Base-by-base conservation (phyloP, 2,113 vertebrate genomes). In the Salvelinus sp. region DNA sequence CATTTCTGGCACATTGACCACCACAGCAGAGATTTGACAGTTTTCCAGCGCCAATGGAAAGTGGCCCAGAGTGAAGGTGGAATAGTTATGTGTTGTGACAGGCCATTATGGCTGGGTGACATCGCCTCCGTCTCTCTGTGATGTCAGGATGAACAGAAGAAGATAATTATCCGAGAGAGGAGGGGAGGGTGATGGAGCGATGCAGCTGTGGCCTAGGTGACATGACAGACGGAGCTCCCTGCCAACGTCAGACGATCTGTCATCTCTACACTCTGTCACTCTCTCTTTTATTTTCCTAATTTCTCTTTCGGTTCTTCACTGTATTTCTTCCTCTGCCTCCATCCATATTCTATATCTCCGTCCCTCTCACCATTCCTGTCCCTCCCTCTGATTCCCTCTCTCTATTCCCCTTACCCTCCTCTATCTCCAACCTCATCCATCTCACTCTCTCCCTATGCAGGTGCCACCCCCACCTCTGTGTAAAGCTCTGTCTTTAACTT, bases 111-210 rank as follows among this genome's bases (percentile, higher is more conserved):
- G 30, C 70, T 74, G 65, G 28, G 75, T 10, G 77, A 72, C 80
- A 66, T 54, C 3, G 3, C 66, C 70, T 16, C 73, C 73, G 16
- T 82, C 63, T 80, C 81, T 78, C 83, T 85, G 69, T 77, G 74
- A 69, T 79, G 81, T 79, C 72, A 69, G 77, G 72, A 72, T 72
- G 73, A 83, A 77, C 74, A 84, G 63, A 83, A 72, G 58, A 1
- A 22, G 58, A 62, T 62, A 2, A 23, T 62, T 54, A 54, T 18
- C 50, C 0, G 58, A 62, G 58, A 22, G n/a, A 62, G 5, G 58
- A 62, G 18, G 58, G 58, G n/a, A 9, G 58, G 60, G 70, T 69
- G 38, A 70, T n/a, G 58, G 38, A 48, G 33, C 57, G 25, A 10
- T 27, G 38, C 70, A 62, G 47, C 62, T 72, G 66, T 47, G 65